A percentile compares a stretch with the other conserved stretches of the same genome.
Evolutionary conservation across 2,888 invertebrate species (phyloP).

Genomic region (Pherbina coryleti): DNA sequence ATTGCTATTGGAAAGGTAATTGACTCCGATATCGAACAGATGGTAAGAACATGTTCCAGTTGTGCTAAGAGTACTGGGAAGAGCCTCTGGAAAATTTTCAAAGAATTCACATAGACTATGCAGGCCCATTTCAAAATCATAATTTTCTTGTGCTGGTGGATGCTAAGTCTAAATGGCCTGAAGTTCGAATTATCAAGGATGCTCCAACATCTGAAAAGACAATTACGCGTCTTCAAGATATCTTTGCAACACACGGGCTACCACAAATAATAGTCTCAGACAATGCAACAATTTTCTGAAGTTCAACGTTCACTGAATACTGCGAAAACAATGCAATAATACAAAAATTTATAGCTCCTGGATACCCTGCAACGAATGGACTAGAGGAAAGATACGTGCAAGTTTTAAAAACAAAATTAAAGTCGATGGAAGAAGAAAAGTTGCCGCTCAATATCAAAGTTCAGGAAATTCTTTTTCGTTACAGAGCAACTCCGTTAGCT

Average conservation of each 20-base stretch:
- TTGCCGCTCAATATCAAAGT: constrained; percentile 3
- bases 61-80: constrained; percentile 42
- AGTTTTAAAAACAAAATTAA: constrained; percentile 13
- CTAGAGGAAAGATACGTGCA: constrained; percentile 31
- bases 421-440: neutral
- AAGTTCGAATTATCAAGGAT: constrained; percentile 20
- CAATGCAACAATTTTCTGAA: constrained; percentile 21
- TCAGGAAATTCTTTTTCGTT: constrained; percentile 34
- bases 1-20: constrained; percentile 57
- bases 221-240: neutral
- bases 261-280: constrained; percentile 35
- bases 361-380: constrained; percentile 39
- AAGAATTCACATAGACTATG: constrained; percentile 29
- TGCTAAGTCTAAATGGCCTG: constrained; percentile 41
- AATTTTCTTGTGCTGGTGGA: constrained; percentile 36
- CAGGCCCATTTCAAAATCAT: constrained; percentile 35
- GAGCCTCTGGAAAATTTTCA: constrained; percentile 15
- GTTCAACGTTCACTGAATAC: constrained; percentile 2
- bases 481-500: constrained; percentile 31
- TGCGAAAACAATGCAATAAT: constrained; percentile 12
- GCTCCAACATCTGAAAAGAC: constrained; percentile 20
- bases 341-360: constrained; percentile 2
- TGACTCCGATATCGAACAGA: constrained; percentile 55
- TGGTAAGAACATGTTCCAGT: constrained; percentile 36
- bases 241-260: constrained; percentile 36